These are phyloP conservation scores for Drosophila melanica DNA, from an alignment of 1,140 invertebrate genomes.

Conservation along the genomic window DNA sequence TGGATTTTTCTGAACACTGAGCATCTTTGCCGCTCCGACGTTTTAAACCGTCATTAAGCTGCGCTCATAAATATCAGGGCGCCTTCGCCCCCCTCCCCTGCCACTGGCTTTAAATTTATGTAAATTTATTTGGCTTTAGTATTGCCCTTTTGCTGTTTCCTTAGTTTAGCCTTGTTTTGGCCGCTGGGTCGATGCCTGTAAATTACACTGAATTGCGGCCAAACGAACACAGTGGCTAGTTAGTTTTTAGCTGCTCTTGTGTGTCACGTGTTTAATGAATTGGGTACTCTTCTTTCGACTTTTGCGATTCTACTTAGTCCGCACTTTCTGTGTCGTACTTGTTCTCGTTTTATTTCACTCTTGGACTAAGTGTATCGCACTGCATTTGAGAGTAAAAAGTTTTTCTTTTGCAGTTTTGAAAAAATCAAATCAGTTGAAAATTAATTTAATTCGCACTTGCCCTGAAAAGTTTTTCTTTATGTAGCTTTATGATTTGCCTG, in stretches of 20 bases:
- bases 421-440: constrained; percentile 79
- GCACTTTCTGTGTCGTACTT: background rate
- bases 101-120: constrained; percentile 65
- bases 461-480: constrained; percentile 62
- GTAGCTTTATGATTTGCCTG: constrained; percentile 72
- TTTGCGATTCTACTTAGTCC: background rate
- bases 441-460: constrained; percentile 80
- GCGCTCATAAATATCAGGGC: constrained; percentile 73
- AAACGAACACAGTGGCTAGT: constrained; percentile 4
- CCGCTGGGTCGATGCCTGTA: constrained; percentile 23
- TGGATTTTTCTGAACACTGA: constrained; percentile 23
- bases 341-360: background rate
- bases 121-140: constrained; percentile 70
- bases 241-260: background rate
- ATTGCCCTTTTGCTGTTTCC: constrained; percentile 53
- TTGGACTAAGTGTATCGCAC: background rate
- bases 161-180: constrained; percentile 38
- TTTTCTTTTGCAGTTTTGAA: constrained; percentile 52
- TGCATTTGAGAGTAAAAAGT: constrained; percentile 52
- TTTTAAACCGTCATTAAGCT: constrained; percentile 80
- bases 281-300: background rate
- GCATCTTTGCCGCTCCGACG: constrained; percentile 53
- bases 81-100: constrained; percentile 17
- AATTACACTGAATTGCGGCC: constrained; percentile 37
- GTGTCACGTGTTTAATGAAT: background rate